A percentile compares a stretch with the other conserved stretches of the same genome.
Evolutionary conservation across 1,140 invertebrate species (phyloP).

Genomic region (Aphidius gifuensis): DNA sequence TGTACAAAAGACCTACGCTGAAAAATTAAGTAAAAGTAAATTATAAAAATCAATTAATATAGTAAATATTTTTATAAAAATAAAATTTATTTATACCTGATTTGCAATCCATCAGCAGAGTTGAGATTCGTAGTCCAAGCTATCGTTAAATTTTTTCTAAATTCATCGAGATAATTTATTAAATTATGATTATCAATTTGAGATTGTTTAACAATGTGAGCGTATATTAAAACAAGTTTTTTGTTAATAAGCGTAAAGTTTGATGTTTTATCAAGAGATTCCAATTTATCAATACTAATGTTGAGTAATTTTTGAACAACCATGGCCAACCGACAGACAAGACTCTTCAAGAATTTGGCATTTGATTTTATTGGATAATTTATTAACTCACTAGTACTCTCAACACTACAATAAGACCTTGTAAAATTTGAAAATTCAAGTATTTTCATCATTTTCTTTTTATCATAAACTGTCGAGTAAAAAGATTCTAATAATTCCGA

Average conservation of each 20-base stretch:
- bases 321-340: conserved; percentile 39
- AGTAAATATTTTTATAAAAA: conserved; percentile 9
- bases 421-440: conserved; percentile 46
- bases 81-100: conserved; percentile 36
- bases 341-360: conserved; percentile 37
- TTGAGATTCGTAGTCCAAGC: conserved; percentile 36
- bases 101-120: conserved; percentile 34
- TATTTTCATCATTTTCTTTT: conserved; percentile 42
- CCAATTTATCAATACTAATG: conserved; percentile 32
- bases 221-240: conserved; percentile 41
- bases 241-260: conserved; percentile 47
- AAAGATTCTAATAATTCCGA: conserved; percentile 43
- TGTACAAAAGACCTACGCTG: conserved; percentile 47
- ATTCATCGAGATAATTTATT: conserved; percentile 23
- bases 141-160: conserved; percentile 30
- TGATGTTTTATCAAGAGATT: conserved; percentile 30
- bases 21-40: conserved; percentile 32
- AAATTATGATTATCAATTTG: conserved; percentile 33
- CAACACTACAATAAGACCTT: conserved; percentile 34
- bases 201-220: conserved; percentile 39
- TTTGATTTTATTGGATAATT: conserved; percentile 42
- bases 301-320: conserved; percentile 36
- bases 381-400: conserved; percentile 31
- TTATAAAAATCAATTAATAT: conserved; percentile 16
- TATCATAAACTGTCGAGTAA: conserved; percentile 42